Evolutionary conservation across 2,113 vertebrate genomes (phyloP), one percentile per base, ranked within the genome.

Genomic region (Rattus norvegicus): DNA sequence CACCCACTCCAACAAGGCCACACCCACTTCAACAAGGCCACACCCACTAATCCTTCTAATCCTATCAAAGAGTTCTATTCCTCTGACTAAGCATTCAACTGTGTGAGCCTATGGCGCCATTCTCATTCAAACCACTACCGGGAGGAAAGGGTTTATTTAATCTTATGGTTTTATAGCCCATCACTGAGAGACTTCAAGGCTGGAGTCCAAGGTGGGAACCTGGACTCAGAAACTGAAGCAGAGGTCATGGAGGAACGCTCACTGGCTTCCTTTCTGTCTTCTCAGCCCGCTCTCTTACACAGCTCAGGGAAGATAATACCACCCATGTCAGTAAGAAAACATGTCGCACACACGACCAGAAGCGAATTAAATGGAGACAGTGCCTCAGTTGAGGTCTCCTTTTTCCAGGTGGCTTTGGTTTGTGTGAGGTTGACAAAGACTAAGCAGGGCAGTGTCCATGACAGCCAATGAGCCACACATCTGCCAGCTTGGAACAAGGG

Each of bases 381-480:
- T 22, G 19, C 19, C 77, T 80, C 30, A 22, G 16, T 3, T 80
- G 17, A 36, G 17, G 30, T 36, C 56, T 10, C 49, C 9, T 80
- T 80, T 56, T 6, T 10, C 19, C 10, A 6, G 36, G 33, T n/a
- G 54, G 13, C 52, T n/a, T 5, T 20, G 13, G 79, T 81, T n/a
- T 59, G 33, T 59, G 36, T n/a, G 7, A n/a, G 59, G 79, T 81
- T 81, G 54, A 59, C 36, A 59, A 56, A n/a, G 36, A 26, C 22
- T 14, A 7, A 3, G 22, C 52, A 81, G 79, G 19, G 20, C 0
- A 52, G 28, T 54, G 5, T 9, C 10, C 39, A 30, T 47, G 56
- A 17, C 0, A 11, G 10, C 36, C 76, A 30, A 13, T 5, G 0
- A 0, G 7, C 22, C 65, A 17, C 11, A 61, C 0, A 17, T 4